Evolutionary conservation across 2,113 vertebrate species (phyloP), one percentile per base, ranked within the genome.

Genomic region (Carlito syrichta): DNA sequence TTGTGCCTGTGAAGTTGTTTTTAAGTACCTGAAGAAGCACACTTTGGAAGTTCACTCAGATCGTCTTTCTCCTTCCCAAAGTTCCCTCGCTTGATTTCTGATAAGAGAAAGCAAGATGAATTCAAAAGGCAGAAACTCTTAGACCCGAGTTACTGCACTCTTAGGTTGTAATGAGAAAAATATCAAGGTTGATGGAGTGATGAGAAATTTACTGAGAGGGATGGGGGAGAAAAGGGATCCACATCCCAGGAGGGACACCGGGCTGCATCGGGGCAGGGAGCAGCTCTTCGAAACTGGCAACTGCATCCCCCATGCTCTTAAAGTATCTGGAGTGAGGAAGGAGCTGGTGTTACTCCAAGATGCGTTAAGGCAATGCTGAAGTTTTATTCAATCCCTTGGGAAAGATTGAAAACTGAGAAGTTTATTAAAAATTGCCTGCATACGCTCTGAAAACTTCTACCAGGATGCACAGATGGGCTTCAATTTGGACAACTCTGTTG

Each of bases 401-500:
- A 10, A 45, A 77, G 48, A 92, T 38, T 56, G 60, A 89, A 96
- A 95, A 97, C 90, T 71, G 81, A 86, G 27, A 79, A 35, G 66
- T 96, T 95, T 97, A 93, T 95, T 95, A 96, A 97, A n/a, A 95
- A 97, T 93, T 93, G 22, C 68, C 74, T 94, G 13, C 93, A 63
- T 83, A 92, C 91, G 88, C 88, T 93, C 92, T 16, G 52, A 97
- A 95, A 96, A 92, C 84, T 92, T 96, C 74, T 95, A 89, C 78
- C 79, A 89, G 91, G 32, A 79, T 86, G 73, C 89, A 94, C 95
- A 96, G 91, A 96, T 96, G 97, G 86, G 68, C 83, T 97, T 95
- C 96, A 97, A 97, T 95, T 98, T 97, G 94, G 94, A 96, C 73
- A 96, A 54, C 69, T 96, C 69, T 81, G 91, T 95, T 71, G 83